Percentiles rank a stretch among this genome's conserved stretches.
phyloP scores from a whole-genome alignment of 2,888 invertebrate species.

The Gandaritis pyraliata region DNA sequence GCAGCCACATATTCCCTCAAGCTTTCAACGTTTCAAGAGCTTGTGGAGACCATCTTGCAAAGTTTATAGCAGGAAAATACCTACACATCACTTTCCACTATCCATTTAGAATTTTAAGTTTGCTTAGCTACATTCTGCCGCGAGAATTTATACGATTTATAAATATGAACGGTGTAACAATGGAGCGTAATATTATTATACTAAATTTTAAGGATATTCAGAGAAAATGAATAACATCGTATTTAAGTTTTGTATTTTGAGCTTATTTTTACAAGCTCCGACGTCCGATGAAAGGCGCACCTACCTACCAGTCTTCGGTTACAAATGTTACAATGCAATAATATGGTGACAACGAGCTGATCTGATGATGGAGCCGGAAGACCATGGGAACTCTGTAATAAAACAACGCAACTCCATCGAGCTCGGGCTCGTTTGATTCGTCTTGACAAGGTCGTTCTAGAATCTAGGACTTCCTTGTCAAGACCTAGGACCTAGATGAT shows the following conservation, averaged over 20 bases:
- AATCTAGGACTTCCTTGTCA: no score
- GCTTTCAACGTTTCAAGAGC: constrained; percentile 35
- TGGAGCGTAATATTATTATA: constrained; percentile 16
- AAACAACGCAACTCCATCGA: no score
- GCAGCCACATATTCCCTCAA: constrained; percentile 42
- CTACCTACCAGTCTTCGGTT: no score
- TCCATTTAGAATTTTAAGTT: not conserved
- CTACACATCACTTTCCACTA: constrained; percentile 17
- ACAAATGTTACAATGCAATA: no score
- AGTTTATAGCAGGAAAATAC: constrained; percentile 46
- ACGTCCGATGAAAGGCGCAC: no score
- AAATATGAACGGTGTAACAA: constrained; percentile 22
- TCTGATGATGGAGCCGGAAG: no score
- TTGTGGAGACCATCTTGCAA: constrained; percentile 43
- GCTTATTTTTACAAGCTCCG: no score
- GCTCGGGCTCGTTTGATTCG: no score
- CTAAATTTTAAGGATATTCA: constrained; percentile 4
- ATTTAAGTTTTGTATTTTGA: not conserved
- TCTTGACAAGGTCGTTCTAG: no score
- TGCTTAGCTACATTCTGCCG: constrained; percentile 24
- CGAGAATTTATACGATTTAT: constrained; percentile 14
- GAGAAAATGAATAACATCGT: not conserved
- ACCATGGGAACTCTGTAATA: no score
- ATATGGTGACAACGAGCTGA: no score
- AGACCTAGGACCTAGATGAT: no score